Evolutionary conservation across 2,797 vertebrate genomes (phyloP), one percentile per base, ranked within the genome.

Genomic region (Saxicola maurus): DNA sequence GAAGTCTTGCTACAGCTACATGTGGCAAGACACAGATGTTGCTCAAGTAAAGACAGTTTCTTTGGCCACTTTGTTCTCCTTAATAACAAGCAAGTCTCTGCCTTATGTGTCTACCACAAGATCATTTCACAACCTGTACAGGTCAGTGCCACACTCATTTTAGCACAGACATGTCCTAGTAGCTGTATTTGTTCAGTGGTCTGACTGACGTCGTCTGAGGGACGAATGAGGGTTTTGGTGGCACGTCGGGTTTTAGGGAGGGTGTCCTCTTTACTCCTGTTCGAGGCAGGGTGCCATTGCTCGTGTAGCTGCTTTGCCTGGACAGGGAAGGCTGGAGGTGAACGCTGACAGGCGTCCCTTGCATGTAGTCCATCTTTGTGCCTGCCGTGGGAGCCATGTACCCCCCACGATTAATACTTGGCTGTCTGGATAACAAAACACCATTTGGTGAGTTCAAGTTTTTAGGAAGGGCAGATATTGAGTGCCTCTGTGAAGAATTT

Each of bases 111-210:
- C 95, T 94, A 89, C 89, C 91, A 95, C 92, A 86, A 48, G 86
- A 96, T 95, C 88, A 96, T 91, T 95, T 95, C 87, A 81, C 87
- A 92, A 93, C 93, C 92, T 19, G 73, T 88, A 94, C 91, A 92
- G 97, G 96, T 94, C 91, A 96, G 94, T 87, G 94, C 95, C 96
- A 96, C 96, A 61, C 71, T 53, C 71, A 7, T 64, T 88, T 84
- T 38, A 94, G 91, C 86, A 95, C 87, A 91, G 94, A 89, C 73
- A 74, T 87, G 92, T 95, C 95, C 97, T 97, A 99, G 97, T 99
- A 99, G 94, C 98, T 99, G 96, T 99, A 99, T 96, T 99, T 99
- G 96, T 99, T 99, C 94, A 99, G 98, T 83, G 98, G 98, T 97
- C 98, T 98, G 97, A 99, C 98, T 89, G 99, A 98, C 30, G 98